Evolutionary conservation across 92 coral and sea anemone genomes (phyloP).

Genomic region (Porites cylindrica): DNA sequence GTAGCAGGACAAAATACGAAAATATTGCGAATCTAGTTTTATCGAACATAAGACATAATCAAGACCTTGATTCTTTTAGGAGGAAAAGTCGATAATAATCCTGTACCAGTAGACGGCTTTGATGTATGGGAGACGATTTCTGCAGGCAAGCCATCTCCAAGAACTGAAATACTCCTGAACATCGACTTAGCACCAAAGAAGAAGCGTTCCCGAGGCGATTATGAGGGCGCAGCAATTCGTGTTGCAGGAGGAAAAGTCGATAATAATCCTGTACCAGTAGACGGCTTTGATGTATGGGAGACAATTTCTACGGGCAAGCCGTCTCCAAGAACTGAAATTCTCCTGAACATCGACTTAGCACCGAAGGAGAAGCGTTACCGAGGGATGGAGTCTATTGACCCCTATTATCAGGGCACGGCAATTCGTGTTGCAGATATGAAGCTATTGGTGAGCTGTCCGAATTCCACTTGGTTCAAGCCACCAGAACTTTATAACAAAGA

Average conservation of each 20-base stretch:
- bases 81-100: slow-evolving; percentile 32
- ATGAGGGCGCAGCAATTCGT: slow-evolving; percentile 12
- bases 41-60: no score
- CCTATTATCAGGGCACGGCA: slow-evolving; percentile 50
- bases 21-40: no score
- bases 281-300: slow-evolving; percentile 72
- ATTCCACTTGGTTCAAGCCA: slow-evolving; percentile 65
- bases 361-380: neutral
- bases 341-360: slow-evolving; percentile 63
- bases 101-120: slow-evolving; percentile 64
- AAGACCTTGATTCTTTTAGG: neutral
- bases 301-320: slow-evolving; percentile 53
- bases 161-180: slow-evolving; percentile 71
- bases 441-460: slow-evolving; percentile 35
- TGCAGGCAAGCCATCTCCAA: slow-evolving; percentile 55
- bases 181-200: slow-evolving; percentile 42
- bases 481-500: slow-evolving; percentile 31
- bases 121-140: slow-evolving; percentile 68
- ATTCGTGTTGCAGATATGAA: slow-evolving; percentile 64
- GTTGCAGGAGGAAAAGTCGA: slow-evolving; percentile 42
- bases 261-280: slow-evolving; percentile 36
- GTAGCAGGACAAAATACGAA: no score
- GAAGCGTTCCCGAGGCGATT: neutral
- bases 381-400: neutral
- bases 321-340: slow-evolving; percentile 74